Percentiles rank a stretch among this genome's conserved stretches.
These are phyloP conservation scores for Phengaris alcon DNA, from an alignment of 2,888 invertebrate species.

Conservation along the genomic window DNA sequence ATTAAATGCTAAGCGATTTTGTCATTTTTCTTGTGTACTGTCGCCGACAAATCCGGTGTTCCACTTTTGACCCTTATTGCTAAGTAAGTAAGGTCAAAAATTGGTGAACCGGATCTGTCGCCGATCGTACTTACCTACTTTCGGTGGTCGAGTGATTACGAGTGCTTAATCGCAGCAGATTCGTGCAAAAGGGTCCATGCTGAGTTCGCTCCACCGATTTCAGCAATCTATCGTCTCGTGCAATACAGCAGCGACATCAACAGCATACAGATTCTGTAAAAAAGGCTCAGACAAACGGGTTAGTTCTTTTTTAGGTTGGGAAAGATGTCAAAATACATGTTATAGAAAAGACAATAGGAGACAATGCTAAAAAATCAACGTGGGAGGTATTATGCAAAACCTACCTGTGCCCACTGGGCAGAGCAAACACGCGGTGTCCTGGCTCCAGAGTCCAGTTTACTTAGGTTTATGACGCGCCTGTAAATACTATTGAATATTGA, in stretches of 20 bases:
- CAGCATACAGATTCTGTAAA: too few relatives aligned
- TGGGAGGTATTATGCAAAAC: slow-evolving; percentile 77
- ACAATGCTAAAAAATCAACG: slow-evolving; percentile 54
- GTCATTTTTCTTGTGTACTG: background rate
- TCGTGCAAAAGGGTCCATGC: background rate
- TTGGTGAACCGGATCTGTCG: too few relatives aligned
- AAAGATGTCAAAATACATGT: too few relatives aligned
- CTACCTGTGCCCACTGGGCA: slow-evolving; percentile 70
- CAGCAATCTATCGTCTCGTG: background rate
- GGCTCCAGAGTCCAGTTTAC: slow-evolving; percentile 58
- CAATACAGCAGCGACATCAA: too few relatives aligned
- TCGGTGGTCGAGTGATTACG: background rate
- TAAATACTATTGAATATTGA: slow-evolving; percentile 68
- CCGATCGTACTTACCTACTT: background rate
- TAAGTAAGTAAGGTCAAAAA: too few relatives aligned
- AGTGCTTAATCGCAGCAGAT: background rate
- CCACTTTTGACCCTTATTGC: too few relatives aligned
- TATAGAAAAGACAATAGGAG: slow-evolving; percentile 41
- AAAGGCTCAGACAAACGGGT: too few relatives aligned
- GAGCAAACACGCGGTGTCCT: slow-evolving; percentile 67
- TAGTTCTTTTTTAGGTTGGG: too few relatives aligned
- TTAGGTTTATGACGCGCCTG: slow-evolving; percentile 74
- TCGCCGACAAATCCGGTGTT: too few relatives aligned
- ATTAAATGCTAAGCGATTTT: slow-evolving; percentile 2
- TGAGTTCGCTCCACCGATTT: background rate